These are phyloP conservation scores for Megaustenia siamemsis DNA, from an alignment of 2,888 invertebrate species.

Conservation along the genomic window DNA sequence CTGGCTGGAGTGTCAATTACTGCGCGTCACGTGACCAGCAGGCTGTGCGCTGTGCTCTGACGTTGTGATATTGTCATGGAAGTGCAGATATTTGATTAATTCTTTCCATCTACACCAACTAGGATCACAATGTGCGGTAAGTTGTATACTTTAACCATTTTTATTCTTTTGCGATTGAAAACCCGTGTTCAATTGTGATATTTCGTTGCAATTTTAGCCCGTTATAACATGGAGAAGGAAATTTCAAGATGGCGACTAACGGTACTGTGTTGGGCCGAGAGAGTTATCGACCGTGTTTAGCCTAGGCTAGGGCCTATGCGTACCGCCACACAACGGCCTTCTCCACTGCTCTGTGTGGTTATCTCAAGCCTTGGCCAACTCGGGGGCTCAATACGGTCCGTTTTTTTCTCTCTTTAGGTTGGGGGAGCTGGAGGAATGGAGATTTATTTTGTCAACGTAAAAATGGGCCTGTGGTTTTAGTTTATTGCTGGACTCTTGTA, in stretches of 20 bases:
- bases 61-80: conserved; percentile 30
- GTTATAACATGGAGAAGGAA: neutral
- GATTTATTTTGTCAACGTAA: too few species aligned
- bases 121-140: conserved; percentile 50
- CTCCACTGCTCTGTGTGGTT: conserved; percentile 33
- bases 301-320: conserved; percentile 45
- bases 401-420: too few species aligned
- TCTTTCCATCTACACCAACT: neutral
- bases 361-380: conserved; percentile 15
- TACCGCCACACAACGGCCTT: conserved; percentile 45
- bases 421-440: too few species aligned
- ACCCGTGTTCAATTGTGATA: neutral
- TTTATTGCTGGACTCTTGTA: too few species aligned
- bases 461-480: too few species aligned
- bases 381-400: conserved; percentile 32
- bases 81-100: conserved; percentile 49
- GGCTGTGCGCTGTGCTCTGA: conserved; percentile 39
- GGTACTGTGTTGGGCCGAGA: conserved; percentile 50
- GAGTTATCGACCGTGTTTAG: conserved; percentile 53
- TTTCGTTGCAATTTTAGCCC: neutral
- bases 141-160: conserved; percentile 35
- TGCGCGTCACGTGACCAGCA: conserved; percentile 50
- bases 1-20: conserved; percentile 54
- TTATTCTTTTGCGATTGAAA: neutral
- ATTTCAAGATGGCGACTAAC: conserved; percentile 55